Conservation (phyloP, 2,888 invertebrate genomes). For the Sphaerophoria rueppellii region DNA sequence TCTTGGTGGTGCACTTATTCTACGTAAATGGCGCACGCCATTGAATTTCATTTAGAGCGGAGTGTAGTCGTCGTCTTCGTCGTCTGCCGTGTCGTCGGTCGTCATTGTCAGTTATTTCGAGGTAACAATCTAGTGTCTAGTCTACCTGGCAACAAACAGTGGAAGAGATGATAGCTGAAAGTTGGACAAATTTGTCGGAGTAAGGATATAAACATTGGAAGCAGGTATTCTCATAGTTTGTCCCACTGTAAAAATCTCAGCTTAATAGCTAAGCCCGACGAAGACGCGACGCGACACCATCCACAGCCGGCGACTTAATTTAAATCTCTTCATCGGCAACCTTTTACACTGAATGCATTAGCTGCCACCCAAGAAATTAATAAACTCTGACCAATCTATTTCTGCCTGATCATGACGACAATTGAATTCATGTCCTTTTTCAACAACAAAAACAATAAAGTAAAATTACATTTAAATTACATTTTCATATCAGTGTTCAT, state of each 20-base stretch:
- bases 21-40: slow-evolving; percentile 50
- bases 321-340: too few relatives aligned
- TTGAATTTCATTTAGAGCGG: slow-evolving; percentile 53
- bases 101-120: neutral
- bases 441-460: neutral
- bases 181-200: neutral
- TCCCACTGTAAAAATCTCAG: neutral
- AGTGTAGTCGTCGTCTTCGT: neutral
- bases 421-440: slow-evolving; percentile 55
- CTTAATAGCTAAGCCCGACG: too few relatives aligned
- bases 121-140: slow-evolving; percentile 22
- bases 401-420: slow-evolving; percentile 37
- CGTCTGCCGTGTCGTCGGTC: neutral
- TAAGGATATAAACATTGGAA: neutral
- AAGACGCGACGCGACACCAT: too few relatives aligned
- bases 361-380: neutral
- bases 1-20: slow-evolving; percentile 49
- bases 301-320: too few relatives aligned
- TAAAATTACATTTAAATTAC: slow-evolving; percentile 45
- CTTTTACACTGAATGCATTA: too few relatives aligned
- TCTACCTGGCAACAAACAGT: slow-evolving; percentile 10
- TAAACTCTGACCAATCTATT: slow-evolving; percentile 42
- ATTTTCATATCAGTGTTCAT: slow-evolving; percentile 48
- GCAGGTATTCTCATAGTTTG: neutral
- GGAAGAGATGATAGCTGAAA: neutral